These are phyloP conservation scores for Helobdella robusta DNA, from an alignment of 2,888 invertebrate species.

Conservation along the genomic window DNA sequence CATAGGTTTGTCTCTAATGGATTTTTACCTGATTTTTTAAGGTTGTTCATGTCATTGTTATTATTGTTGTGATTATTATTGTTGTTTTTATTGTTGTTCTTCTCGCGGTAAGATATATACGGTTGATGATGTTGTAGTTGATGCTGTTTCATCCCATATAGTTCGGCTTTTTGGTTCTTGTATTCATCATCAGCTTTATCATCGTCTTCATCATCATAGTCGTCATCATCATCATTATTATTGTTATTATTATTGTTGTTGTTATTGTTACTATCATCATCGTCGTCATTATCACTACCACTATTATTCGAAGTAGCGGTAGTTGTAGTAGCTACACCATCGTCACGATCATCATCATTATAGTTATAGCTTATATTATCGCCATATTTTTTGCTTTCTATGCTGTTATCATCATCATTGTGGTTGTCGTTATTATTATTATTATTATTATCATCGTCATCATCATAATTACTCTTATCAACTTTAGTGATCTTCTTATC, in stretches of 20 bases:
- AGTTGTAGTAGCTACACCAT: no score
- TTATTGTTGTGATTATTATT: no score
- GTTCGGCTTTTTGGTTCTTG: background rate
- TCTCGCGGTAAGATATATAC: no score
- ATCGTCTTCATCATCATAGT: background rate
- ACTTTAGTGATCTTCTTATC: background rate
- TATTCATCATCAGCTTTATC: background rate
- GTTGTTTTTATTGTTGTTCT: no score
- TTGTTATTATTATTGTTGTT: conserved; percentile 9
- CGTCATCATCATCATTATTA: background rate
- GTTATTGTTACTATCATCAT: no score
- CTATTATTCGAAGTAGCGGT: no score
- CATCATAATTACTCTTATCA: background rate
- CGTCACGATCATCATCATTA: background rate
- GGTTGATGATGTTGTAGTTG: background rate
- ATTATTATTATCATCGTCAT: background rate
- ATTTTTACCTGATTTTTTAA: no score
- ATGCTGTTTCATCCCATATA: background rate
- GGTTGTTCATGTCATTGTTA: no score
- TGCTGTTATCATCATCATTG: background rate
- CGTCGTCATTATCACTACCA: no score
- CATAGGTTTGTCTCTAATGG: no score
- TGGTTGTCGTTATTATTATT: no score
- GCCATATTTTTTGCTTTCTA: background rate
- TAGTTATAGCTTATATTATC: background rate